Evolutionary conservation across 2,888 invertebrate genomes (phyloP).

Genomic region (Syrphus vitripennis): DNA sequence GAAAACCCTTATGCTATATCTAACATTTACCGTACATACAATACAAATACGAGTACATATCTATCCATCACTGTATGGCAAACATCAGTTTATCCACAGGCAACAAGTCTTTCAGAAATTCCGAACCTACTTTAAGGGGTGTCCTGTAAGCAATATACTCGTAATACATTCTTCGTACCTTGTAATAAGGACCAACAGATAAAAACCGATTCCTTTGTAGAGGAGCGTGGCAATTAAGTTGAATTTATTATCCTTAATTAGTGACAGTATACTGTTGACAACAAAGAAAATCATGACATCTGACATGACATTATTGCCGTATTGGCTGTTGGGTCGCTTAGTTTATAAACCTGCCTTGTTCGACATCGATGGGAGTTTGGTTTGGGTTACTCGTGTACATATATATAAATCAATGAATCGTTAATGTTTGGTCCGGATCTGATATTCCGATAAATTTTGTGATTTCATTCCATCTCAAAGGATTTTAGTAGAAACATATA

Average conservation of each 20-base stretch:
- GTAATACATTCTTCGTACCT: too few relatives aligned
- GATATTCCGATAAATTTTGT: background rate
- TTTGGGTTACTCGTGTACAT: too few relatives aligned
- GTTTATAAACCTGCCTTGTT: background rate
- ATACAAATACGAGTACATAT: background rate
- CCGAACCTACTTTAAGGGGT: background rate
- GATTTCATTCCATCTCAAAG: background rate
- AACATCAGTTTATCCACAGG: background rate
- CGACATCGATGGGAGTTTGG: background rate
- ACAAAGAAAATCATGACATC: background rate
- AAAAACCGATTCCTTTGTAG: background rate
- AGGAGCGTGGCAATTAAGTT: background rate
- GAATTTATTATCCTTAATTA: conserved; percentile 23
- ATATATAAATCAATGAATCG: background rate
- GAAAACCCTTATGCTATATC: background rate
- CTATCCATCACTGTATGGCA: background rate
- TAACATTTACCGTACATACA: background rate
- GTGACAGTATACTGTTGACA: background rate
- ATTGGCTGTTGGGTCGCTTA: background rate
- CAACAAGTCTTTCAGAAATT: background rate
- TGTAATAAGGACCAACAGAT: background rate
- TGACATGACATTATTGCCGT: background rate
- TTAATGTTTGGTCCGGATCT: background rate
- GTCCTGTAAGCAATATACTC: background rate
- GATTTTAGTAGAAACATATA: background rate